Conservation (phyloP, 2,888 invertebrate genomes). For the Parnassius mnemosyne region DNA sequence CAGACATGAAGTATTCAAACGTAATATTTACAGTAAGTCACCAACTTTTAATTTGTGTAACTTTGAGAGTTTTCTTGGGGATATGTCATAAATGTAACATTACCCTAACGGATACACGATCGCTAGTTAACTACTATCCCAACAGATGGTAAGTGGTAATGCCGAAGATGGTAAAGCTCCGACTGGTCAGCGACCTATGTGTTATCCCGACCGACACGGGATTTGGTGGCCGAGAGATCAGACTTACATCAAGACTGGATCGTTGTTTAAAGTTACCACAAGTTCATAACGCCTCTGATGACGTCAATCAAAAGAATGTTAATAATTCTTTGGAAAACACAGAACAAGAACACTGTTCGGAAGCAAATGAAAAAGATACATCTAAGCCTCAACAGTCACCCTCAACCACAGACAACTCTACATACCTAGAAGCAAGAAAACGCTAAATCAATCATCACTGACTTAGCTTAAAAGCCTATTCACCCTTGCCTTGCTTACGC, state of each 20-base stretch:
- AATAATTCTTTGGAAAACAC: slow-evolving; percentile 33
- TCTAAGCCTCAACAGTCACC: slow-evolving; percentile 14
- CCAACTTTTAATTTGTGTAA: too few relatives aligned
- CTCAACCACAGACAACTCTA: slow-evolving; percentile 37
- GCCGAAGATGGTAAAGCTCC: slow-evolving; percentile 33
- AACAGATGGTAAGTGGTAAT: too few relatives aligned
- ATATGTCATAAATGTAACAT: too few relatives aligned
- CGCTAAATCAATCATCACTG: slow-evolving; percentile 32
- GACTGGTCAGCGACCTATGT: slow-evolving; percentile 58
- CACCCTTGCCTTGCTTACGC: too few relatives aligned
- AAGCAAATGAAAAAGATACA: slow-evolving; percentile 25
- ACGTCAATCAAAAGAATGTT: slow-evolving; percentile 30
- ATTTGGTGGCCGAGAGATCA: slow-evolving; percentile 68
- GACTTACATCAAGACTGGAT: slow-evolving; percentile 50
- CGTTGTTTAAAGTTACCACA: slow-evolving; percentile 32
- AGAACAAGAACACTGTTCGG: slow-evolving; percentile 35
- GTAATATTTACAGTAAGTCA: too few relatives aligned
- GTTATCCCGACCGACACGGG: slow-evolving; percentile 56
- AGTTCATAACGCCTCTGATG: slow-evolving; percentile 40
- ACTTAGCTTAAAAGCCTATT: too few relatives aligned
- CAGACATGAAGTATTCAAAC: too few relatives aligned
- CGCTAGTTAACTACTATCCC: too few relatives aligned
- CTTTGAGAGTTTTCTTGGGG: too few relatives aligned
- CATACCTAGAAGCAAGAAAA: slow-evolving; percentile 40
- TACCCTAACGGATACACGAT: too few relatives aligned